Percentiles rank a stretch among this genome's conserved stretches.
Evolutionary conservation across 2,113 vertebrate species (phyloP).

Genomic region (Oceanodroma tethys): DNA sequence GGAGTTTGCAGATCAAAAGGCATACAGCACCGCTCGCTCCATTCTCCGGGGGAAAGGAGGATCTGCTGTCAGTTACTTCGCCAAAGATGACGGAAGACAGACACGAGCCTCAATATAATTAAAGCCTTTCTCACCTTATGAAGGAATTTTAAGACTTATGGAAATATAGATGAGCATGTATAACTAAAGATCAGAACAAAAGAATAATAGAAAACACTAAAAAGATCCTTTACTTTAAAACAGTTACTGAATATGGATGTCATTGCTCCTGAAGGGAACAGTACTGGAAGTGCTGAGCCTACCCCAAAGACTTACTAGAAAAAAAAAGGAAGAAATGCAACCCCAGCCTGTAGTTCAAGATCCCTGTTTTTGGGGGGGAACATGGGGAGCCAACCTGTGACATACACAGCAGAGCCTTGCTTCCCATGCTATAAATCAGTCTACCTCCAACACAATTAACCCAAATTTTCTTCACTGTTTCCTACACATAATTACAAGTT

Average conservation of each 20-base stretch:
- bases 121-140: neutral
- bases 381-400: neutral
- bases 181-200: constrained; percentile 12
- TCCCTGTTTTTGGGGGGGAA: neutral
- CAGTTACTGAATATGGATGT: neutral
- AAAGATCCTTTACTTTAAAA: neutral
- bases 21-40: fast-evolving
- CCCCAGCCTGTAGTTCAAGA: neutral
- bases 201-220: neutral
- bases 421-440: neutral
- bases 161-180: neutral
- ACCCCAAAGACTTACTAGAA: neutral
- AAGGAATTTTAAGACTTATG: neutral
- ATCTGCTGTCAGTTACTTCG: constrained; percentile 6
- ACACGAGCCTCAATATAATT: neutral
- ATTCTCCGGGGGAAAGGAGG: neutral
- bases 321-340: neutral
- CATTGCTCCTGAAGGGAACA: neutral
- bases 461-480: neutral
- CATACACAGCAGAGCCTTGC: neutral
- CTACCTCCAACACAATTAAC: neutral
- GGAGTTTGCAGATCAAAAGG: neutral
- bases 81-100: neutral
- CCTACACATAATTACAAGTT: neutral
- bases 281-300: neutral